Base-by-base conservation (phyloP, 1,140 invertebrate species). In the Spodoptera frugiperda region DNA sequence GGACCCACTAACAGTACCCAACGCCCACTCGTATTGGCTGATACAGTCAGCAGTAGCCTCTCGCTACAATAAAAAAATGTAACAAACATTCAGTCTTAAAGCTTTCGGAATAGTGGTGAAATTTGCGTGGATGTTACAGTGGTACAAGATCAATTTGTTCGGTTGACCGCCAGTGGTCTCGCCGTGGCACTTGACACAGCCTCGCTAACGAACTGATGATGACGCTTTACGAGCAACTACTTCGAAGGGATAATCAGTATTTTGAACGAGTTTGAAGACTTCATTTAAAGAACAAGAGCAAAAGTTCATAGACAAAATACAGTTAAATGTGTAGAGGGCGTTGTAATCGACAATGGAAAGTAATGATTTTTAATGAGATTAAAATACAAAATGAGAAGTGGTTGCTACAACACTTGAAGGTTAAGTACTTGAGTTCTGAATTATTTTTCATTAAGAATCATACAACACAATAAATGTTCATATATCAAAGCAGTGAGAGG, bases 171-270 rank as follows among this genome's bases (percentile, higher is more conserved):
- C 63, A 33, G 44, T 11, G 51, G 51, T 46, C n/a, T 67, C 67
- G 68, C 25, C 55, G 33, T 46, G 44, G 70, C 78, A 78, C 81
- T 82, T 82, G 81, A 82, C 81, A 78, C 73, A 78, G 57, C 76
- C 49, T 49, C 57, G 78, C 78, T 79, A 79, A 79, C 81, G 78
- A 82, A 77, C 53, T 79, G 80, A 79, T 75, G 81, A 78, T 79
- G 78, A 77, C 44, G 49, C 71, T 75, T 78, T 78, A 78, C 72
- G 65, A 63, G 48, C 54, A 65, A 63, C 72, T 33, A 48, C 63
- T 51, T 77, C 61, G 74, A 81, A 55, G 33, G 76, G 65, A 76
- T 76, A 72, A 81, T 44, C 53, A 76, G 78, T 25, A 39, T 63
- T 61, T 25, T 53, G 46, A 63, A 51, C 30, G 30, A 59, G 21